Conservation (phyloP, 2,888 invertebrate genomes). For the Geophilus truncorum region DNA sequence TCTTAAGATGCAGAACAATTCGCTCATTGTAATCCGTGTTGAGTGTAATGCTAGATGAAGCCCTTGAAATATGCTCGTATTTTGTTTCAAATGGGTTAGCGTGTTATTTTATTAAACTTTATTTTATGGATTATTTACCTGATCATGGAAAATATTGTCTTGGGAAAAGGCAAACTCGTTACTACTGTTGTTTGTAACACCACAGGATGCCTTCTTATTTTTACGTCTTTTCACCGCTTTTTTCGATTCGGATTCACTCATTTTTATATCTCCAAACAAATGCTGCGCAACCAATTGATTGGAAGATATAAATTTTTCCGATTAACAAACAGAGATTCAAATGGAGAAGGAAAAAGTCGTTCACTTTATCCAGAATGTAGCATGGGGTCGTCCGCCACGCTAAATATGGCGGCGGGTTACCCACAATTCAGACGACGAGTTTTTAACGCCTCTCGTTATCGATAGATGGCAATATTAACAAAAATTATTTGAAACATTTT, state of each 20-base stretch:
- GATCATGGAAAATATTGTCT: not conserved
- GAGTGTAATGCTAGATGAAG: not conserved
- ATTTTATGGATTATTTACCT: not conserved
- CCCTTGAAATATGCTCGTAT: not conserved
- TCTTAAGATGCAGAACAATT: not conserved
- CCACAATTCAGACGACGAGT: slow-evolving; percentile 7
- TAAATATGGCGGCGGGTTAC: slow-evolving; percentile 25
- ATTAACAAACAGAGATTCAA: not conserved
- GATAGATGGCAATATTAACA: not conserved
- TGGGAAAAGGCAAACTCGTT: slow-evolving; percentile 21
- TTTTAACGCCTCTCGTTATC: not conserved
- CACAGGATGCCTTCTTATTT: slow-evolving; percentile 29
- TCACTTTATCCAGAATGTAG: slow-evolving; percentile 28
- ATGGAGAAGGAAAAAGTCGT: not conserved
- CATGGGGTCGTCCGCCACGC: slow-evolving; percentile 30
- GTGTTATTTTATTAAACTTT: not conserved
- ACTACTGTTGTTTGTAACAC: slow-evolving; percentile 18
- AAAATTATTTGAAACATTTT: not conserved
- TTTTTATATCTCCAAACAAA: not conserved
- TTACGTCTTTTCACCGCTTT: slow-evolving; percentile 28
- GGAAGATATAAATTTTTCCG: not conserved
- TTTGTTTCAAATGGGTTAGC: not conserved
- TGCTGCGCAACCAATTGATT: not conserved
- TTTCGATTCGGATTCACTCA: slow-evolving; percentile 20
- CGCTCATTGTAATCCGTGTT: not conserved